A percentile compares a stretch with the other conserved stretches of the same genome.
Conservation (phyloP, 2,888 invertebrate genomes). For the Perdita meconis region DNA sequence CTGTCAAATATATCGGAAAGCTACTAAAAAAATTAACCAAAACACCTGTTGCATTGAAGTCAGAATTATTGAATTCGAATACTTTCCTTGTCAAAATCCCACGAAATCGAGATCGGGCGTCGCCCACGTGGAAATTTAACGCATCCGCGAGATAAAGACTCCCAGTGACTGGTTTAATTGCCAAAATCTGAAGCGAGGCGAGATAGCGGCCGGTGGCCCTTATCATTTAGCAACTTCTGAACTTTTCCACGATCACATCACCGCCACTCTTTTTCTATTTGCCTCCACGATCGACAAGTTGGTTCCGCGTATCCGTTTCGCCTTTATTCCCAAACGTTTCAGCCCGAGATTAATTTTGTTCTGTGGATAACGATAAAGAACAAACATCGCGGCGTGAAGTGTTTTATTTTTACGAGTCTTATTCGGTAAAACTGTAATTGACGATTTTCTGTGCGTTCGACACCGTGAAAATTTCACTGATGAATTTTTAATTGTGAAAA, state of each 20-base stretch:
- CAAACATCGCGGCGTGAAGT: neutral
- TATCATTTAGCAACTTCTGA: conserved; percentile 50
- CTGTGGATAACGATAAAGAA: neutral
- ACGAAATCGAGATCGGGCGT: conserved; percentile 12
- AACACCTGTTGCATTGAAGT: neutral
- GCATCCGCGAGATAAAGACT: conserved; percentile 50
- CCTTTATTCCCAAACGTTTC: neutral
- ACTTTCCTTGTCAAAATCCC: conserved; percentile 5
- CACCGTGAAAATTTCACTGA: too few relatives aligned
- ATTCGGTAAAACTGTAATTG: too few relatives aligned
- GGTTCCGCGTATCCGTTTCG: neutral
- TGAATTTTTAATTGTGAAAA: too few relatives aligned
- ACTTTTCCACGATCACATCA: conserved; percentile 45
- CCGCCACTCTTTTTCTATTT: conserved; percentile 13
- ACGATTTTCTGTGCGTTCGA: too few relatives aligned
- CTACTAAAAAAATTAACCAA: neutral
- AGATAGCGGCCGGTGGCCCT: conserved; percentile 47
- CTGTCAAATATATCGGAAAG: too few relatives aligned
- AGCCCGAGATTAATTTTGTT: conserved; percentile 2
- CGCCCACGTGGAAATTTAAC: conserved; percentile 11
- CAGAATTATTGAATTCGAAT: neutral
- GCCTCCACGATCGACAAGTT: neutral
- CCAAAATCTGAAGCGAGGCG: conserved; percentile 40
- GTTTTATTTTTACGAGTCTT: too few relatives aligned
- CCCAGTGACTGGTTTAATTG: conserved; percentile 45